These are phyloP conservation scores for Phaenicophaeus curvirostris DNA, from an alignment of 2,797 vertebrate species.

Conservation along the genomic window DNA sequence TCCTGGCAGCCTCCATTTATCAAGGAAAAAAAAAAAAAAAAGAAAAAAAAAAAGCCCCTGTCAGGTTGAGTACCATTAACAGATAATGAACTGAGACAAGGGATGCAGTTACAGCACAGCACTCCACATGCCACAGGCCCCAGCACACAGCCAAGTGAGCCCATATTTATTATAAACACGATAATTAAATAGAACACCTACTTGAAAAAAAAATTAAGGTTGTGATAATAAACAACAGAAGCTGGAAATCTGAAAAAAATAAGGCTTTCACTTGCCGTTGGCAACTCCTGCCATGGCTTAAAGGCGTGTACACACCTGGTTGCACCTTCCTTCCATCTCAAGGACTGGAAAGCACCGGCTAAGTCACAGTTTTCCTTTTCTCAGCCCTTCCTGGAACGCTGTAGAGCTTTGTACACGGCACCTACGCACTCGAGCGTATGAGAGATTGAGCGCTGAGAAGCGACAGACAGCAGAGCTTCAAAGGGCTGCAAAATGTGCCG, in stretches of 20 bases:
- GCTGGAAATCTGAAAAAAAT: constrained; percentile 18
- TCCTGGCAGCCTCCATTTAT: constrained; percentile 91
- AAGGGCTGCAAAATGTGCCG: constrained; percentile 33
- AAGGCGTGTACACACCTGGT: neutral
- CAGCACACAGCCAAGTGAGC: constrained; percentile 88
- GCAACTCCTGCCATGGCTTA: neutral
- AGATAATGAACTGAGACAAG: constrained; percentile 97
- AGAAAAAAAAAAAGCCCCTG: constrained; percentile 64
- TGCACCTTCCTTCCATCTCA: neutral
- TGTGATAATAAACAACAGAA: constrained; percentile 32
- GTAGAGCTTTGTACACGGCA: neutral
- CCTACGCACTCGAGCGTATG: neutral
- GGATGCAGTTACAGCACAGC: constrained; percentile 91
- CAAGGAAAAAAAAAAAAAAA: constrained; percentile 71
- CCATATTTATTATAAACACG: constrained; percentile 80
- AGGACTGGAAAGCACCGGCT: neutral
- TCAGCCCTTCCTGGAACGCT: neutral
- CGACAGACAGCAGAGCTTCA: constrained; percentile 42
- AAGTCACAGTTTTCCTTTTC: neutral
- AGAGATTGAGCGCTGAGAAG: constrained; percentile 3
- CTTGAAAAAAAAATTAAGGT: constrained; percentile 42
- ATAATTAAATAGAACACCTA: constrained; percentile 74
- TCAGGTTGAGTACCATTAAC: constrained; percentile 97
- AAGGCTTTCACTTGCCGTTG: constrained; percentile 20
- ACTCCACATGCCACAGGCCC: constrained; percentile 88